Evolutionary conservation across 2,888 invertebrate genomes (phyloP).

Genomic region (Cotesia congregata): DNA sequence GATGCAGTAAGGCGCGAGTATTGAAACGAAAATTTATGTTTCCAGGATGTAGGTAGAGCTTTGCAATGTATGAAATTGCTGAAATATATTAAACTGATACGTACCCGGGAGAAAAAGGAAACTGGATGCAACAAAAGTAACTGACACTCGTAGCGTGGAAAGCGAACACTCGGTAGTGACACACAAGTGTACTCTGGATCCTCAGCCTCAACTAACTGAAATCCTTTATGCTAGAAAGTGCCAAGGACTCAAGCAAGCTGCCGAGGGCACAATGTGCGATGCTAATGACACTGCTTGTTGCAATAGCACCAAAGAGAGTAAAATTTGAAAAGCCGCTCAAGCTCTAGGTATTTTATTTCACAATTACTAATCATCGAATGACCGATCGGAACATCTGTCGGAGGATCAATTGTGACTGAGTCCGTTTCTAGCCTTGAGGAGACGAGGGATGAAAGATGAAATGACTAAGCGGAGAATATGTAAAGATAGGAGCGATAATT

Average conservation of each 20-base stretch:
- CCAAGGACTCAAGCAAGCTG: background rate
- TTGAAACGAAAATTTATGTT: slow-evolving; percentile 47
- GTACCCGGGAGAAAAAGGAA: background rate
- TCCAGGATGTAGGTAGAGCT: slow-evolving; percentile 41
- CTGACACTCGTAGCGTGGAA: slow-evolving; percentile 46
- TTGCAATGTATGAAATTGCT: slow-evolving; percentile 38
- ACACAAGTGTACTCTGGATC: background rate
- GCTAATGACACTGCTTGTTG: background rate
- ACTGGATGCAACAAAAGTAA: slow-evolving; percentile 17
- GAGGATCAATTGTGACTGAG: too few relatives aligned
- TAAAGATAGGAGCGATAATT: background rate
- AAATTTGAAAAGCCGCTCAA: background rate
- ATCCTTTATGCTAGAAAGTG: background rate
- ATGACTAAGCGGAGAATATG: slow-evolving; percentile 41
- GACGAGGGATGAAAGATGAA: slow-evolving; percentile 26
- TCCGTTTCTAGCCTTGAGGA: too few relatives aligned
- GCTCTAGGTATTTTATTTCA: too few relatives aligned
- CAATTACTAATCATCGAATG: too few relatives aligned
- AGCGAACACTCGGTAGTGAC: slow-evolving; percentile 18
- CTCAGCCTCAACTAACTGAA: background rate
- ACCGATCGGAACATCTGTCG: too few relatives aligned
- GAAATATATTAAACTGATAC: slow-evolving; percentile 41
- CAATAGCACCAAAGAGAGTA: background rate
- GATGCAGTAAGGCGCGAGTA: slow-evolving; percentile 27
- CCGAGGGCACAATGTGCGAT: background rate